These are phyloP conservation scores for Megastigmus dorsalis DNA, from an alignment of 2,888 invertebrate species.

Conservation along the genomic window DNA sequence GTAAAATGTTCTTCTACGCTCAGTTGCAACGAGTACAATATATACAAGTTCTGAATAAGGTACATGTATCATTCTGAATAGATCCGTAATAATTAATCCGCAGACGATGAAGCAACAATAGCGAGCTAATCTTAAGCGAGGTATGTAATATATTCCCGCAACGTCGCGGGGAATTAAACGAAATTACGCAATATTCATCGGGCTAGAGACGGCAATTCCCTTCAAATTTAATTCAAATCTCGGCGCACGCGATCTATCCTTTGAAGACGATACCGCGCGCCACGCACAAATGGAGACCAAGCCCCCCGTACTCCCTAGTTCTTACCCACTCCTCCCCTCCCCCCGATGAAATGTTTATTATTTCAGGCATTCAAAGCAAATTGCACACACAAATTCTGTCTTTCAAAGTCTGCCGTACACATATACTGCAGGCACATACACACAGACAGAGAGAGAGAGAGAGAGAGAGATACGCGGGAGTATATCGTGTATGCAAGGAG, in stretches of 20 bases:
- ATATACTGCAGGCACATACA: neutral
- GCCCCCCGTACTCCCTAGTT: too few relatives aligned
- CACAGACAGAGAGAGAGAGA: neutral
- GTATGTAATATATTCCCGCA: neutral
- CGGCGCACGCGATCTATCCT: neutral
- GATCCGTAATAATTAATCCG: too few relatives aligned
- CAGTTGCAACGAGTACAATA: too few relatives aligned
- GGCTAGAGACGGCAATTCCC: slow-evolving; percentile 6
- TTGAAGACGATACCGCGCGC: too few relatives aligned
- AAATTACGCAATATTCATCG: neutral
- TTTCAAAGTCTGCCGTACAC: neutral
- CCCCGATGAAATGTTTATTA: slow-evolving; percentile 29
- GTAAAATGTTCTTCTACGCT: too few relatives aligned
- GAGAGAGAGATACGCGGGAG: neutral
- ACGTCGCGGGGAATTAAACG: neutral
- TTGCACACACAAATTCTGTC: neutral
- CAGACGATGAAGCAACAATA: too few relatives aligned
- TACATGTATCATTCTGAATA: too few relatives aligned
- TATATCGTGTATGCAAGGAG: neutral
- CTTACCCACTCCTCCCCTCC: too few relatives aligned
- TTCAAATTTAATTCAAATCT: slow-evolving; percentile 9
- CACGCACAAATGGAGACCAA: too few relatives aligned
- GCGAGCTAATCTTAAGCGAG: too few relatives aligned
- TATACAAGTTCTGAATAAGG: too few relatives aligned
- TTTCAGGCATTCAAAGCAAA: slow-evolving; percentile 20